Conservation (phyloP, 2,888 invertebrate species). For the Chaetoderma sp. region DNA sequence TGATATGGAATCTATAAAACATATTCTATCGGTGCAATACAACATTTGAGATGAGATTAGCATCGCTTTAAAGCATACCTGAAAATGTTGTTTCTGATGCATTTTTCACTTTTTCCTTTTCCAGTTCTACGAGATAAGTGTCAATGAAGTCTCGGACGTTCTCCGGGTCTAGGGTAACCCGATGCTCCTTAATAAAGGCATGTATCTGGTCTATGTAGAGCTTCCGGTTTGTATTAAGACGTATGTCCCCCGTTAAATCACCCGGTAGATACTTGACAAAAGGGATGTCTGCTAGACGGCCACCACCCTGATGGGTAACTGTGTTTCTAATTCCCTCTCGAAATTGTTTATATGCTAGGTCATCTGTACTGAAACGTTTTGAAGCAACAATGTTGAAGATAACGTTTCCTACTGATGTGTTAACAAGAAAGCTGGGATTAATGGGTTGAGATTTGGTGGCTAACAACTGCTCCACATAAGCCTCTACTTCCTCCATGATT, state of each 20-base stretch:
- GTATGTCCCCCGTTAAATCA: constrained; percentile 35
- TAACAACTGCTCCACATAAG: constrained; percentile 20
- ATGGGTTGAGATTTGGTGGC: constrained; percentile 15
- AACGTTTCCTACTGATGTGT: constrained; percentile 38
- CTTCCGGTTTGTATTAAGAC: constrained; percentile 32
- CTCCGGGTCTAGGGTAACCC: constrained; percentile 24
- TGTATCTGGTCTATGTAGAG: constrained; percentile 34
- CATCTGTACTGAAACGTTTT: constrained; percentile 30
- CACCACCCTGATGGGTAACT: constrained; percentile 1
- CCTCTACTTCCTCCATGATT: constrained; percentile 31
- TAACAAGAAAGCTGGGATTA: constrained; percentile 22
- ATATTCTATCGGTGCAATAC: too few species aligned
- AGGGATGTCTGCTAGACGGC: too few species aligned
- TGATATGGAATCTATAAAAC: too few species aligned
- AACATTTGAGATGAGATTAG: too few species aligned
- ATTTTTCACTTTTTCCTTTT: constrained; percentile 27
- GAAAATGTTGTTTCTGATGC: too few species aligned
- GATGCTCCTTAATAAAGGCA: constrained; percentile 27
- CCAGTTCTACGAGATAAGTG: constrained; percentile 42
- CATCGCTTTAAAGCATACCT: too few species aligned
- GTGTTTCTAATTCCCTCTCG: constrained; percentile 25
- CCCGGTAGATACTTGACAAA: constrained; percentile 35
- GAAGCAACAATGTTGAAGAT: constrained; percentile 38
- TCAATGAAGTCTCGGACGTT: constrained; percentile 46
- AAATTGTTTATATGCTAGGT: constrained; percentile 23